Conservation (phyloP, 2,888 invertebrate species). For the Drosophila prolongata region DNA sequence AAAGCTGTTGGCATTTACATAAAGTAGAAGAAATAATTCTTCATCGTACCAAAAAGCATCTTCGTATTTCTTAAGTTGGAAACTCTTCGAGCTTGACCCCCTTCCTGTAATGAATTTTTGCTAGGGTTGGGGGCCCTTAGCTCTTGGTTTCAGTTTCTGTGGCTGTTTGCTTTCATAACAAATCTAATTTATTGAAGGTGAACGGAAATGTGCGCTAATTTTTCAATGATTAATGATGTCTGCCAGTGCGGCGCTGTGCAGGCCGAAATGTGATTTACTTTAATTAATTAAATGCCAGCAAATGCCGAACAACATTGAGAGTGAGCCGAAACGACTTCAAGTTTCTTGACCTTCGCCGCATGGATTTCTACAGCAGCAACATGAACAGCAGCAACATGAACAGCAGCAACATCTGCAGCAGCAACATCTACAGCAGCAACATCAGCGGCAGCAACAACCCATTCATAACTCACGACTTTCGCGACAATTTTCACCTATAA, state of each 20-base stretch:
- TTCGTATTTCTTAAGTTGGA: slow-evolving; percentile 1
- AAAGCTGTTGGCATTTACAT: too few species aligned
- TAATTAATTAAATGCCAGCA: slow-evolving; percentile 65
- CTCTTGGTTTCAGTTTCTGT: slow-evolving; percentile 6
- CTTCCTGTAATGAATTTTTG: not conserved
- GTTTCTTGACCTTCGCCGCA: slow-evolving; percentile 67
- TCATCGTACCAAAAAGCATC: not conserved
- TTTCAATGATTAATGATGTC: slow-evolving; percentile 64
- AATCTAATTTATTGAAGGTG: slow-evolving; percentile 74
- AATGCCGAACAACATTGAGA: slow-evolving; percentile 36
- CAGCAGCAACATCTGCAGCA: slow-evolving; percentile 4
- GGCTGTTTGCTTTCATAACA: slow-evolving; percentile 41
- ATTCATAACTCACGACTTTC: slow-evolving; percentile 77
- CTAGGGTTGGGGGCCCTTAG: slow-evolving; percentile 4
- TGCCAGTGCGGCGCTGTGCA: slow-evolving; percentile 37
- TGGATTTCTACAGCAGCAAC: slow-evolving; percentile 44
- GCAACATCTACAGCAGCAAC: slow-evolving; percentile 3
- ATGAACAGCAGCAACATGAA: slow-evolving; percentile 28
- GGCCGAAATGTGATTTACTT: slow-evolving; percentile 63
- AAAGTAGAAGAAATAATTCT: not conserved
- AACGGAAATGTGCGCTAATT: slow-evolving; percentile 73
- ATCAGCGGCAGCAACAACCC: slow-evolving; percentile 27
- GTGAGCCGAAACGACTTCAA: slow-evolving; percentile 46
- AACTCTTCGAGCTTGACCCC: slow-evolving; percentile 12
- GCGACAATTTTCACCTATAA: slow-evolving; percentile 79